These are phyloP conservation scores for Helogale parvula DNA, from an alignment of 2,113 vertebrate species.

Conservation along the genomic window DNA sequence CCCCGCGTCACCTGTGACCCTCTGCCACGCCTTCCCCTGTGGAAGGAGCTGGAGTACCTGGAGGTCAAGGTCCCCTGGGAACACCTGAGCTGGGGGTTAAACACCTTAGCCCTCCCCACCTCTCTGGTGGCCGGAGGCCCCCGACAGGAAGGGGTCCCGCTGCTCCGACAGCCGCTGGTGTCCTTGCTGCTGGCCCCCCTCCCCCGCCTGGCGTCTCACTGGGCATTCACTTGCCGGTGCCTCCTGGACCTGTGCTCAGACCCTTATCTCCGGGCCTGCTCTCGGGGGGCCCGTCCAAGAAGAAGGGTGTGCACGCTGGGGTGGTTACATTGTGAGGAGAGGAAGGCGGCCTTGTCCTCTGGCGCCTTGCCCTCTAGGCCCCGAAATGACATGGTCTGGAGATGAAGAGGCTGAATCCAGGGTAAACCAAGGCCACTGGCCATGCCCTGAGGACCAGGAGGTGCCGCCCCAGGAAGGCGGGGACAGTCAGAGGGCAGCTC, in stretches of 20 bases:
- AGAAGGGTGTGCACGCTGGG: fast-evolving
- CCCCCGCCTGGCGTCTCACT: fast-evolving
- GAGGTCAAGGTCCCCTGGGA: not conserved
- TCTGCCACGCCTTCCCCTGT: not conserved
- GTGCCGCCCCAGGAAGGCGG: fast-evolving
- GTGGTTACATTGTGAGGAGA: fast-evolving
- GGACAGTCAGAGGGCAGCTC: not conserved
- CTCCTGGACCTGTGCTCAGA: not conserved
- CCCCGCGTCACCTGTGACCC: not conserved
- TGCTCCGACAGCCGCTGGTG: fast-evolving
- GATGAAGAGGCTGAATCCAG: not conserved
- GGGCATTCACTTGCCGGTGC: fast-evolving
- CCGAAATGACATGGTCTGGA: not conserved
- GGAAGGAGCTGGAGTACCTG: not conserved
- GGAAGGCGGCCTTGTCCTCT: not conserved
- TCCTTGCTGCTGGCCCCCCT: not conserved
- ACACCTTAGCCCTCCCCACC: fast-evolving
- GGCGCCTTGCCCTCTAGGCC: not conserved
- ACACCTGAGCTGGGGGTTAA: too few relatives aligned
- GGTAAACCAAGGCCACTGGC: not conserved
- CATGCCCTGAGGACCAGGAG: fast-evolving
- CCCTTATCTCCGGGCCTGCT: not conserved
- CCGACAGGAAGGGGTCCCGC: fast-evolving
- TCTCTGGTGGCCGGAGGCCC: fast-evolving
- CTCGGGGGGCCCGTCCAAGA: fast-evolving